phyloP scores from a whole-genome alignment of 64 coral and sea anemone genomes.

The Porites lutea region DNA sequence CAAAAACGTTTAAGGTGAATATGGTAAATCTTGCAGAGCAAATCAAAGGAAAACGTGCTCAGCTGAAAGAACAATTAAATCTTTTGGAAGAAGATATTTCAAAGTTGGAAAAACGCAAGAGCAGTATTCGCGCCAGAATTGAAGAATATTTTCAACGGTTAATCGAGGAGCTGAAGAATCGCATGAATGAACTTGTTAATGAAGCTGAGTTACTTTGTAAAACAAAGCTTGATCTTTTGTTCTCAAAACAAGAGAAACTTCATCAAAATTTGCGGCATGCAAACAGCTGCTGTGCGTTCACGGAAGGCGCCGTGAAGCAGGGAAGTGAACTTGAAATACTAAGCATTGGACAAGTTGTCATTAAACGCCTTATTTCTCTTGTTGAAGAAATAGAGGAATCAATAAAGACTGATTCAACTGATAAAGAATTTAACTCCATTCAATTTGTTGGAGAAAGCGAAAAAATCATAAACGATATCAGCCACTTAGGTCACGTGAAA shows the following conservation, averaged over 20 bases:
- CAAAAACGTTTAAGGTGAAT: slow-evolving; percentile 42
- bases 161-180: slow-evolving; percentile 50
- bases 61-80: slow-evolving; percentile 9
- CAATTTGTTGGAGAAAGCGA: slow-evolving; percentile 37
- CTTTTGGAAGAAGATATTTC: slow-evolving; percentile 40
- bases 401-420: neutral
- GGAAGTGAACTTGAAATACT: slow-evolving; percentile 68
- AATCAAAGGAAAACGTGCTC: slow-evolving; percentile 42
- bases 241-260: slow-evolving; percentile 40
- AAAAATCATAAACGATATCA: slow-evolving; percentile 34
- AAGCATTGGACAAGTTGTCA: slow-evolving; percentile 46
- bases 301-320: slow-evolving; percentile 38
- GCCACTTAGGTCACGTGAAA: slow-evolving; percentile 15
- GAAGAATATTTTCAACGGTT: slow-evolving; percentile 76
- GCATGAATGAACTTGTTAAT: slow-evolving; percentile 68
- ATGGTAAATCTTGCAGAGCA: slow-evolving; percentile 55
- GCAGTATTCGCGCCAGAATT: slow-evolving; percentile 30
- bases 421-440: neutral
- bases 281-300: slow-evolving; percentile 53
- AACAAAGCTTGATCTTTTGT: slow-evolving; percentile 52
- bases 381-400: slow-evolving; percentile 31
- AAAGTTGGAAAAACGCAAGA: slow-evolving; percentile 43
- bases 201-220: slow-evolving; percentile 51
- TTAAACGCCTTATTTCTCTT: slow-evolving; percentile 26
- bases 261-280: slow-evolving; percentile 36